Evolutionary conservation across 2,113 vertebrate genomes (phyloP), one percentile per base, ranked within the genome.

Genomic region (Anser brachyrhynchus): DNA sequence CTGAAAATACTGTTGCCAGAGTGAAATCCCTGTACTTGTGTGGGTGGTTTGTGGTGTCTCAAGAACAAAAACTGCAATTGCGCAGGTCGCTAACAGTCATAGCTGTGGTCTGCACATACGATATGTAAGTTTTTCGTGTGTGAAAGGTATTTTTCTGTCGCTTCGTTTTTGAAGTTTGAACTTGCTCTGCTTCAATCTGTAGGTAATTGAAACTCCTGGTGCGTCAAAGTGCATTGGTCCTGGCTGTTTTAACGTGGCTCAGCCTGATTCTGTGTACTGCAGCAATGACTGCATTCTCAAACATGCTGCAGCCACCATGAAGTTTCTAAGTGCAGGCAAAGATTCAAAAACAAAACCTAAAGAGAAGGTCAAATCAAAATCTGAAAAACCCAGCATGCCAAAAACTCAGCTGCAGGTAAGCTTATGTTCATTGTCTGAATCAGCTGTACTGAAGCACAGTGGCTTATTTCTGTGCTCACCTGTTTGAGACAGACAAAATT

Each of bases 261-360:
- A 99, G 71, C 98, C 98, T 0, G 99, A 99, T 88, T 99, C 99
- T 0, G 99, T 99, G 61, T 99, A 99, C 95, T 99, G 99, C 92
- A 99, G 99, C 95, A 99, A 96, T 4, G 98, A 98, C 82, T 99
- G 99, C 94, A 99, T 99, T 84, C 98, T 99, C 44, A 99, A 98
- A 87, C 99, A 99, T 0, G 99, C 99, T 19, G 98, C 99, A 3
- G 97, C 98, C 46, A 98, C 99, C 3, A 99, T 99, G 99, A 99
- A 98, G 97, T 97, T 98, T 49, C 92, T 99, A 37, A 98, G 98
- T 55, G 97, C 96, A 49, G 97, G 98, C 75, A 99, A 99, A 96
- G 98, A 98, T 29, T 73, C 97, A n/a, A 99, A 98, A 90, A 80
- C 92, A 83, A 98, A 98, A 92, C 87, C 91, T 80, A 98, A 98